phyloP scores from a whole-genome alignment of 1,140 invertebrate species.

The Bombus sylvicola region DNA sequence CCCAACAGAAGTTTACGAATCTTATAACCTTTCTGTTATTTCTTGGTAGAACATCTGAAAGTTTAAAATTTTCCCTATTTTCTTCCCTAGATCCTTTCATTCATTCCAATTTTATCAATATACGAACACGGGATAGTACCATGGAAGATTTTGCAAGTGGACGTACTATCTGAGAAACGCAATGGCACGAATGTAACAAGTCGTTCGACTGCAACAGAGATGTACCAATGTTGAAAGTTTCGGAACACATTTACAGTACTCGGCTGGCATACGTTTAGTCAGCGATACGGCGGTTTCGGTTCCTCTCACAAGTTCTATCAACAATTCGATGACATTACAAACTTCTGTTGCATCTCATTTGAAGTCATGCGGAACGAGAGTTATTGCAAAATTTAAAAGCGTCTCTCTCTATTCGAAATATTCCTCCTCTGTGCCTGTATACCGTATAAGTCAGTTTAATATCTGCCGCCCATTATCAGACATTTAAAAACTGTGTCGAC shows the following conservation, averaged over 20 bases:
- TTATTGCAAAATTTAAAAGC: conserved; percentile 2
- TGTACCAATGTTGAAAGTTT: conserved; percentile 31
- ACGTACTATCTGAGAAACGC: not conserved
- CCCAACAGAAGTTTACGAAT: not conserved
- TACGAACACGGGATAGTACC: not conserved
- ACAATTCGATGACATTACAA: conserved; percentile 27
- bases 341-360: conserved; percentile 1
- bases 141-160: not conserved
- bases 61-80: not conserved
- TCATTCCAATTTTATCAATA: not conserved
- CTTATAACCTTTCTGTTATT: not conserved
- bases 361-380: not conserved
- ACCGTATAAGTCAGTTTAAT: not conserved
- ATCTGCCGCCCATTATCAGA: not conserved
- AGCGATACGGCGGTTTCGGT: not conserved
- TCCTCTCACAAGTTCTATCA: conserved; percentile 18
- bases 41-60: not conserved
- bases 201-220: conserved; percentile 18
- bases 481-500: not conserved
- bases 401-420: not conserved
- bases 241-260: conserved; percentile 23
- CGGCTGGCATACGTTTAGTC: not conserved
- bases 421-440: too few species aligned
- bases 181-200: conserved; percentile 21
- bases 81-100: too few species aligned